phyloP scores from a whole-genome alignment of 1,140 invertebrate species.

The Zaprionus tsacasi region DNA sequence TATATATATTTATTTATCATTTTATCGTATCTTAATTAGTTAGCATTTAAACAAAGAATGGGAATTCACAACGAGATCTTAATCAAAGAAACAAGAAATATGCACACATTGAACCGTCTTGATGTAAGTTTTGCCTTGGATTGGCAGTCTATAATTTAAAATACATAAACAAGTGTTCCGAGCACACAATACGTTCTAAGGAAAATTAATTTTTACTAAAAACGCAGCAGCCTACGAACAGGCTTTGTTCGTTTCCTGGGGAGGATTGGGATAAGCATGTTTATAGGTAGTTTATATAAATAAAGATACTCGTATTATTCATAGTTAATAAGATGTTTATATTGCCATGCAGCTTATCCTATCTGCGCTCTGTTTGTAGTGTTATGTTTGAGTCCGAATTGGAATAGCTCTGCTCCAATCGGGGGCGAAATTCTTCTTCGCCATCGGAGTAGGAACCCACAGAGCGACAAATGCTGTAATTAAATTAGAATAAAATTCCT shows the following conservation, averaged over 20 bases:
- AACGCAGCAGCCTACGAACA: conserved; percentile 10
- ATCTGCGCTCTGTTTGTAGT: conserved; percentile 69
- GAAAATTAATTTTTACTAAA: conserved; percentile 30
- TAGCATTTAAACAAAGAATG: conserved; percentile 67
- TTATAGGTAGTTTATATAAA: conserved; percentile 44
- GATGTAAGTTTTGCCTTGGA: background rate
- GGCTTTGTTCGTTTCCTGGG: background rate
- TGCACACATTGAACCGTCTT: conserved; percentile 41
- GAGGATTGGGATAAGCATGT: conserved; percentile 3
- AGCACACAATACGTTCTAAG: conserved; percentile 35
- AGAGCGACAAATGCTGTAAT: conserved; percentile 70
- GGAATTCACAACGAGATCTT: conserved; percentile 80
- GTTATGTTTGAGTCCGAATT: conserved; percentile 79
- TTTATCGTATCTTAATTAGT: conserved; percentile 52
- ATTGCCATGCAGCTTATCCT: conserved; percentile 39
- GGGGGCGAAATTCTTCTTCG: conserved; percentile 68
- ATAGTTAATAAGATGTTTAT: conserved; percentile 37
- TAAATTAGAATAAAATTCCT: background rate
- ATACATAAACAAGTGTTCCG: conserved; percentile 41
- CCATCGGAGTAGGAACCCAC: conserved; percentile 79
- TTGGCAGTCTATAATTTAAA: conserved; percentile 55
- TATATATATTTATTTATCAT: conserved; percentile 50
- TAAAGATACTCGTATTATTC: conserved; percentile 48
- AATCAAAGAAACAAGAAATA: conserved; percentile 61
- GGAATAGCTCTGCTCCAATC: conserved; percentile 66